Percentiles rank a stretch among this genome's conserved stretches.
Evolutionary conservation across 2,888 invertebrate genomes (phyloP).

Genomic region (Cordilura impudica): DNA sequence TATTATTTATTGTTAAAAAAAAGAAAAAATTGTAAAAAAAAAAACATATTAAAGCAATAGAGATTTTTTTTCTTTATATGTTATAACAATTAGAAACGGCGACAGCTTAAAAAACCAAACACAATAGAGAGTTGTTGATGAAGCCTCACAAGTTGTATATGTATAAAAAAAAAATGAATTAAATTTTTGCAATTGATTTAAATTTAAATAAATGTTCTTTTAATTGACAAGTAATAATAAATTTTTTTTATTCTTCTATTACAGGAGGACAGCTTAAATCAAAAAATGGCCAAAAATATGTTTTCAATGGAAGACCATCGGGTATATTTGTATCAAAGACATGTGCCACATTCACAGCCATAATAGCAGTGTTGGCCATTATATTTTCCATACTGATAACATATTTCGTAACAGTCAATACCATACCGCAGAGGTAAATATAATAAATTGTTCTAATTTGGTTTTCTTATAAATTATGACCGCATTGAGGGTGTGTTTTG

Average conservation of each 20-base stretch:
- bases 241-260: conserved; percentile 43
- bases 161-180: background rate
- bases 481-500: background rate
- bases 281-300: conserved; percentile 78
- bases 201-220: conserved; percentile 45
- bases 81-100: conserved; percentile 23
- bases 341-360: conserved; percentile 71
- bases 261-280: conserved; percentile 78
- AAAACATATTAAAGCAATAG: too few relatives aligned
- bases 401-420: conserved; percentile 73
- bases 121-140: background rate
- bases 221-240: conserved; percentile 25
- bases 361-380: conserved; percentile 72
- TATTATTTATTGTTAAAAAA: background rate
- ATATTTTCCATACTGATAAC: conserved; percentile 74
- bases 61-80: too few relatives aligned
- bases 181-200: conserved; percentile 51
- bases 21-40: too few relatives aligned
- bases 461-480: background rate
- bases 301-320: conserved; percentile 76
- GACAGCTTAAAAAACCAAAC: background rate
- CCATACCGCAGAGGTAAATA: conserved; percentile 69
- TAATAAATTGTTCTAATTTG: too few relatives aligned
- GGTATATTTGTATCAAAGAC: conserved; percentile 75
- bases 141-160: conserved; percentile 27